Percentiles rank a stretch among this genome's conserved stretches.
Evolutionary conservation across 2,888 invertebrate genomes (phyloP).

Genomic region (Opisthograptis luteolata): DNA sequence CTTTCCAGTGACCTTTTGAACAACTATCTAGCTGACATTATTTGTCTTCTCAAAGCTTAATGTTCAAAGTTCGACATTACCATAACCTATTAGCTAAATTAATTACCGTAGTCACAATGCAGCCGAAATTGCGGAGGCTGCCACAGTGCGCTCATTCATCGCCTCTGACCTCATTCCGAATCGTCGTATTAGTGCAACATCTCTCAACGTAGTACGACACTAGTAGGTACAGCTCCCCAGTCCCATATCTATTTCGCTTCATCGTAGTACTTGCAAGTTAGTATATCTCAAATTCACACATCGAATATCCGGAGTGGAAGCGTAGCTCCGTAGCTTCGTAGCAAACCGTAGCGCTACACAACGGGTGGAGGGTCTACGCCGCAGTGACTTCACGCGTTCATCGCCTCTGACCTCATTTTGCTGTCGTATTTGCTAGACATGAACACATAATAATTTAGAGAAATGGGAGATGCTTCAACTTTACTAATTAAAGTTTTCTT

Average conservation of each 20-base stretch:
- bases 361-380: slow-evolving; percentile 8
- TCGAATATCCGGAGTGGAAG: not conserved
- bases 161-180: too few species aligned
- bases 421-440: not conserved
- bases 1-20: too few species aligned
- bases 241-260: not conserved
- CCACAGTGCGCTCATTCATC: too few species aligned
- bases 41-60: too few species aligned
- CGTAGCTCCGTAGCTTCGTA: slow-evolving; percentile 5
- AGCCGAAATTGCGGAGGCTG: too few species aligned
- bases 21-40: too few species aligned
- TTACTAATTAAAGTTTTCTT: slow-evolving; percentile 1
- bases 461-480: not conserved
- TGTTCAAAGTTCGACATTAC: too few species aligned
- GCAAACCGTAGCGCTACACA: slow-evolving; percentile 8
- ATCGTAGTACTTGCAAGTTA: not conserved
- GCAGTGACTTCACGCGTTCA: slow-evolving; percentile 6
- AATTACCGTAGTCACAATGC: too few species aligned
- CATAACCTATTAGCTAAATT: too few species aligned
- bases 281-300: not conserved
- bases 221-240: too few species aligned
- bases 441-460: not conserved
- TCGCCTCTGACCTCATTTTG: slow-evolving; percentile 7
- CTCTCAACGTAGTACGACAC: too few species aligned
- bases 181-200: too few species aligned